Evolutionary conservation across 2,113 vertebrate genomes (phyloP).

Genomic region (Rhodinocichla rosea): DNA sequence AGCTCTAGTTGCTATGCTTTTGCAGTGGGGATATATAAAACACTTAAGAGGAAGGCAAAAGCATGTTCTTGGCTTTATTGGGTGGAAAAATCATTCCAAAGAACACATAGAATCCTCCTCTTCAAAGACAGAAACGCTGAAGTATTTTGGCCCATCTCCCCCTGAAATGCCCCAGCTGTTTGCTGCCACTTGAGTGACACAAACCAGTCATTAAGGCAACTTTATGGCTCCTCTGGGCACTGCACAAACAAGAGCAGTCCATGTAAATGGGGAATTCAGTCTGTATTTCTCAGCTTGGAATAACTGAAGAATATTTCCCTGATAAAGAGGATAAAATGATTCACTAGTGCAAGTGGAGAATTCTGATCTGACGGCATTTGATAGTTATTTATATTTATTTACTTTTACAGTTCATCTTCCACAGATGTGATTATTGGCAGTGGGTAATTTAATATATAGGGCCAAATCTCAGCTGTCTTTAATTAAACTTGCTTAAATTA

Average conservation of each 20-base stretch:
- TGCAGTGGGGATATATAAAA: constrained; percentile 5
- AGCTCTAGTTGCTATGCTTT: constrained; percentile 9
- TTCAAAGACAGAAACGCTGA: not conserved
- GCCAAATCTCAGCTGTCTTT: not conserved
- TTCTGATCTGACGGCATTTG: not conserved
- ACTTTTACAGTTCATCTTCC: constrained; percentile 2
- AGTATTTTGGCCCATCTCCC: not conserved
- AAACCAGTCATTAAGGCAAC: not conserved
- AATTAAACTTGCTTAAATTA: not conserved
- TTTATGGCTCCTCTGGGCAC: constrained; percentile 27
- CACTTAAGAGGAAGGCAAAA: constrained; percentile 22
- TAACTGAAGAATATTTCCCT: not conserved
- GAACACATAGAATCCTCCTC: constrained; percentile 6
- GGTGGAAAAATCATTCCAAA: constrained; percentile 7
- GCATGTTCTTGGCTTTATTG: not conserved
- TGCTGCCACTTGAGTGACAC: constrained; percentile 36
- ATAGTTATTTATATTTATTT: not conserved
- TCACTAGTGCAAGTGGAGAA: not conserved
- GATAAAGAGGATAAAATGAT: not conserved
- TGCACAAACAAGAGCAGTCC: not conserved
- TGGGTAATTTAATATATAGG: not conserved
- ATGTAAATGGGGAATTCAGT: not conserved
- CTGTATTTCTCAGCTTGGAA: not conserved
- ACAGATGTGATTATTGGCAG: not conserved
- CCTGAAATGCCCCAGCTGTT: constrained; percentile 8